These are phyloP conservation scores for Isotomurus palustris DNA, from an alignment of 2,888 invertebrate genomes.

Conservation along the genomic window DNA sequence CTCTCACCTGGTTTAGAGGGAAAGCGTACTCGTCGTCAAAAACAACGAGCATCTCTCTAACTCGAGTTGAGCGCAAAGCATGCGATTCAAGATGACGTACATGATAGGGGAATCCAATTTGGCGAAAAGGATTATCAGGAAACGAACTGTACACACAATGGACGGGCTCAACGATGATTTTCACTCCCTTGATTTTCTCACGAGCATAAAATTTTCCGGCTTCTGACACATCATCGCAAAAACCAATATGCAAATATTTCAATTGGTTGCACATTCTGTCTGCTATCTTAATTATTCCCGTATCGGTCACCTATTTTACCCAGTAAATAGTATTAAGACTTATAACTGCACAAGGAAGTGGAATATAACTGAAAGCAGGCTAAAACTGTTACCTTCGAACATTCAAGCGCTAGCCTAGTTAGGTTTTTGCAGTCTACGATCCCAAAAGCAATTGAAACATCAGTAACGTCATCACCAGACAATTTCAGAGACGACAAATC, in stretches of 20 bases:
- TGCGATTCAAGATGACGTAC: too few species aligned
- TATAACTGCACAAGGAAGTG: neutral
- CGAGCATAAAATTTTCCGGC: slow-evolving; percentile 36
- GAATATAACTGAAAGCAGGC: neutral
- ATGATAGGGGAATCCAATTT: slow-evolving; percentile 1
- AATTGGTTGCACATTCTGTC: slow-evolving; percentile 30
- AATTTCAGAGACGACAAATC: slow-evolving; percentile 19
- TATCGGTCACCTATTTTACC: slow-evolving; percentile 31
- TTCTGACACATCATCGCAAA: slow-evolving; percentile 34
- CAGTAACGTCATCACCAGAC: slow-evolving; percentile 19
- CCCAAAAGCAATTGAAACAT: slow-evolving; percentile 28
- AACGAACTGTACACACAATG: neutral
- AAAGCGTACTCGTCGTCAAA: too few species aligned
- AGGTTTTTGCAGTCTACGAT: slow-evolving; percentile 27
- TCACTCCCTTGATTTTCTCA: slow-evolving; percentile 27
- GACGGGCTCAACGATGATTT: slow-evolving; percentile 15
- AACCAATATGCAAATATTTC: slow-evolving; percentile 20
- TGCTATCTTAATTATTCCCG: slow-evolving; percentile 31
- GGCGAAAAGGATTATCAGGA: neutral
- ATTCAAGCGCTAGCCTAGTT: slow-evolving; percentile 16
- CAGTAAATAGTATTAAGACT: neutral
- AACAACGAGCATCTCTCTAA: too few species aligned
- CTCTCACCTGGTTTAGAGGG: too few species aligned
- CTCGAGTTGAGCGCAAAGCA: too few species aligned
- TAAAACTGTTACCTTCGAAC: slow-evolving; percentile 25